A percentile compares a stretch with the other conserved stretches of the same genome.
Evolutionary conservation across 2,797 vertebrate genomes (phyloP).

Genomic region (Sylvia borin): DNA sequence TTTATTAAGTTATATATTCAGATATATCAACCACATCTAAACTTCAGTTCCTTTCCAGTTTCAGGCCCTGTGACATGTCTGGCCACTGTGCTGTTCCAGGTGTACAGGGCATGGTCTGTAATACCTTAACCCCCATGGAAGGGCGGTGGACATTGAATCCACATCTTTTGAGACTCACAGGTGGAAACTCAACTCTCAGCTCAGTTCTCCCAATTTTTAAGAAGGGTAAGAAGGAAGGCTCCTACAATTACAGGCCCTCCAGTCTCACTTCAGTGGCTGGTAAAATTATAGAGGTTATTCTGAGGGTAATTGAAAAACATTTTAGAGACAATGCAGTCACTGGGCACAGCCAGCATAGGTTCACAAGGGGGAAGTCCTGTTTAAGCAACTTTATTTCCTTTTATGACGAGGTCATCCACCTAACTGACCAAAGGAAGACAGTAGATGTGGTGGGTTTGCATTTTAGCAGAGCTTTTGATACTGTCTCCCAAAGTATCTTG

Average conservation of each 20-base stretch:
- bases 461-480: neutral
- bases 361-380: fast-evolving
- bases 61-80: neutral
- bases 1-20: neutral
- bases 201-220: neutral
- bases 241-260: neutral
- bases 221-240: neutral
- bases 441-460: neutral
- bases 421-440: neutral
- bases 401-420: neutral
- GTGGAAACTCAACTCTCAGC: neutral
- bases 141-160: neutral
- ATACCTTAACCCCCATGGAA: neutral
- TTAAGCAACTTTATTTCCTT: neutral
- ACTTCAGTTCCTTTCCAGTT: neutral
- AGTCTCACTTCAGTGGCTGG: neutral
- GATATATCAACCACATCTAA: neutral
- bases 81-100: neutral
- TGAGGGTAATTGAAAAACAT: neutral
- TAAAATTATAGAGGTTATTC: neutral
- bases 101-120: neutral
- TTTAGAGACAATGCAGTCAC: neutral
- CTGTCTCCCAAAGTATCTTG: neutral
- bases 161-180: neutral
- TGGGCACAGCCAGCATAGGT: neutral